phyloP scores from a whole-genome alignment of 2,113 vertebrate species.

The Oreochromis niloticus region DNA sequence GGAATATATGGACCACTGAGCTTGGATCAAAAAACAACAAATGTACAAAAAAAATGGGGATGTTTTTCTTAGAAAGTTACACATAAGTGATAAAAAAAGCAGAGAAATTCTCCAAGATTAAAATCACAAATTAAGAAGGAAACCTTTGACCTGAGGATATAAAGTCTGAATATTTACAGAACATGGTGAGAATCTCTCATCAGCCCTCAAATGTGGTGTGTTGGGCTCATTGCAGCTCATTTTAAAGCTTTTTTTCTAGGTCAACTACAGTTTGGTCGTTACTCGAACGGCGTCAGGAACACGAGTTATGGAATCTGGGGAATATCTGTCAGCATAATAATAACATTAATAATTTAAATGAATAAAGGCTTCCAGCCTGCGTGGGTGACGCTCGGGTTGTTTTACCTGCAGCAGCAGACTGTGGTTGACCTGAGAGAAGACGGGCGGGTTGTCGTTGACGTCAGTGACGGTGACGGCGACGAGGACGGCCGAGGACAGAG shows the following conservation, averaged over 20 bases:
- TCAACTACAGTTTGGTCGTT: background rate
- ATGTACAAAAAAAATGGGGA: background rate
- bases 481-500: slow-evolving; percentile 76
- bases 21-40: background rate
- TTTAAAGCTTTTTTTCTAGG: background rate
- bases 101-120: background rate
- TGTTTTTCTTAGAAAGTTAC: background rate
- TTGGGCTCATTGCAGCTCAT: background rate
- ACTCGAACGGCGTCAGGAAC: too few species aligned
- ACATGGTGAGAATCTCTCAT: background rate
- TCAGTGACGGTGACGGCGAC: slow-evolving; percentile 79
- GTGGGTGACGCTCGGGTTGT: rapidly evolving
- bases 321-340: background rate
- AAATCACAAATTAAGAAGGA: background rate
- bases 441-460: slow-evolving; percentile 90
- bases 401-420: slow-evolving; percentile 84
- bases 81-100: background rate
- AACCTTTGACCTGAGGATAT: background rate
- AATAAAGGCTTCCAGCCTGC: background rate
- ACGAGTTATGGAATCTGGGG: background rate
- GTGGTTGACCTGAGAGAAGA: slow-evolving; percentile 91
- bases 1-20: background rate
- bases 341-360: background rate
- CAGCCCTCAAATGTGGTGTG: background rate
- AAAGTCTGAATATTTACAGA: background rate